Conservation (phyloP, 2,113 vertebrate genomes). For the Prunella himalayana region DNA sequence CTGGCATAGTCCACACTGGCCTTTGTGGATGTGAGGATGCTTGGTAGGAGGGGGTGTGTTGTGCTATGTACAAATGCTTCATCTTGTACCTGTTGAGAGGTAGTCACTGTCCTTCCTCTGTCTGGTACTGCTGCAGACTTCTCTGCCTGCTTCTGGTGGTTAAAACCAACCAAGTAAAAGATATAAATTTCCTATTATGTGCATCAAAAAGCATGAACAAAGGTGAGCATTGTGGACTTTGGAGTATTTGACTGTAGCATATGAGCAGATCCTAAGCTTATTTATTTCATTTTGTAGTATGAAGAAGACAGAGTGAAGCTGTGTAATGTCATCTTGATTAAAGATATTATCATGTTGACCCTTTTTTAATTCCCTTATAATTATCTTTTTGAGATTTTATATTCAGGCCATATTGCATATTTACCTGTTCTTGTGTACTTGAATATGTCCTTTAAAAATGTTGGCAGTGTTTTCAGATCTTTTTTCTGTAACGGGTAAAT, state of each 20-base stretch:
- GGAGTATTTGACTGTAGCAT: neutral
- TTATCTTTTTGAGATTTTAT: neutral
- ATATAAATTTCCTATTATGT: neutral
- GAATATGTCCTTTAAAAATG: neutral
- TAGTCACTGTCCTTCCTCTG: neutral
- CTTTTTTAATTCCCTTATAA: neutral
- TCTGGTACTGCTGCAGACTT: neutral
- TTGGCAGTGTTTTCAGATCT: neutral
- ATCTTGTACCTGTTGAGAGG: neutral
- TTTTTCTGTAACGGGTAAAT: neutral
- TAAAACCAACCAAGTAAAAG: neutral
- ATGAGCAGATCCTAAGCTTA: neutral
- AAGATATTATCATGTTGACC: neutral
- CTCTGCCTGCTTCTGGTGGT: neutral
- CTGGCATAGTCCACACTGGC: rapidly evolving
- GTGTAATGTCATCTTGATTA: neutral
- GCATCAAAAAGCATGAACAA: neutral
- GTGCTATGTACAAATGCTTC: rapidly evolving
- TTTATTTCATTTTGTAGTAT: neutral
- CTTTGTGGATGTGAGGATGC: neutral
- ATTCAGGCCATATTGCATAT: neutral
- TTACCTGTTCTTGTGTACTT: neutral
- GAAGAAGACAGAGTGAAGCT: neutral
- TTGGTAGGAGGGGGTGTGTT: neutral
- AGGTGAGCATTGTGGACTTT: rapidly evolving